Conservation (phyloP, 2,888 invertebrate genomes). For the Conistra vaccinii region DNA sequence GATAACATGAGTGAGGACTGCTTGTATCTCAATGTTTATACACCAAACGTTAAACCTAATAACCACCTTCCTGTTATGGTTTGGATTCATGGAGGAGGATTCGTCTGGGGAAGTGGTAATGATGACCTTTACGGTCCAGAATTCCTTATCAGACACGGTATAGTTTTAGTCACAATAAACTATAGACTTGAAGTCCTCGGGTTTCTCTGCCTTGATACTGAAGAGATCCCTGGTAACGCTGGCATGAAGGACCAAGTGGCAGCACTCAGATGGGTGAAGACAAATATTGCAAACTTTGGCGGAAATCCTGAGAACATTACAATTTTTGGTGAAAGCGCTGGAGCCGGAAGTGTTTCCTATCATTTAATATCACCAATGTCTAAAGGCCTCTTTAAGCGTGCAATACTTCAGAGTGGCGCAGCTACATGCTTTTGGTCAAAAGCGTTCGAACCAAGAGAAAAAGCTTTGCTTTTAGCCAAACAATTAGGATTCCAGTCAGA, state of each 20-base stretch:
- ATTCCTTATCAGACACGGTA: constrained; percentile 78
- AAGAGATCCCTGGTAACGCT: constrained; percentile 85
- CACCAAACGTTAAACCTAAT: constrained; percentile 73
- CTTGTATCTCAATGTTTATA: constrained; percentile 84
- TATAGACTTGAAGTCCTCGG: constrained; percentile 84
- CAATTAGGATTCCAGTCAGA: constrained; percentile 77
- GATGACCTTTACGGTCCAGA: constrained; percentile 81
- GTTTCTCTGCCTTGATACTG: constrained; percentile 81
- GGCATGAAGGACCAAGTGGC: constrained; percentile 87
- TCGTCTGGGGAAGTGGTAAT: constrained; percentile 77
- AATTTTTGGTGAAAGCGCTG: constrained; percentile 86
- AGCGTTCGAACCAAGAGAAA: constrained; percentile 86
- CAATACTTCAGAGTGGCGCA: constrained; percentile 93
- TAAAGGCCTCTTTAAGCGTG: constrained; percentile 82
- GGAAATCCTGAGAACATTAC: constrained; percentile 85
- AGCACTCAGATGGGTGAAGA: constrained; percentile 83
- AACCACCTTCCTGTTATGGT: constrained; percentile 80
- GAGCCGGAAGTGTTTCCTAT: constrained; percentile 76
- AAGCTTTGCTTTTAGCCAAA: constrained; percentile 75
- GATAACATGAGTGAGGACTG: constrained; percentile 80
- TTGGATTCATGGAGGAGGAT: constrained; percentile 84
- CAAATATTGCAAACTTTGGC: constrained; percentile 82
- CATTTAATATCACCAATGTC: constrained; percentile 86
- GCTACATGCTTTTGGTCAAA: constrained; percentile 89
- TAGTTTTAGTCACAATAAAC: constrained; percentile 84